A percentile compares a stretch with the other conserved stretches of the same genome.
phyloP scores from a whole-genome alignment of 2,888 invertebrate genomes.

The Eupithecia vulgata region DNA sequence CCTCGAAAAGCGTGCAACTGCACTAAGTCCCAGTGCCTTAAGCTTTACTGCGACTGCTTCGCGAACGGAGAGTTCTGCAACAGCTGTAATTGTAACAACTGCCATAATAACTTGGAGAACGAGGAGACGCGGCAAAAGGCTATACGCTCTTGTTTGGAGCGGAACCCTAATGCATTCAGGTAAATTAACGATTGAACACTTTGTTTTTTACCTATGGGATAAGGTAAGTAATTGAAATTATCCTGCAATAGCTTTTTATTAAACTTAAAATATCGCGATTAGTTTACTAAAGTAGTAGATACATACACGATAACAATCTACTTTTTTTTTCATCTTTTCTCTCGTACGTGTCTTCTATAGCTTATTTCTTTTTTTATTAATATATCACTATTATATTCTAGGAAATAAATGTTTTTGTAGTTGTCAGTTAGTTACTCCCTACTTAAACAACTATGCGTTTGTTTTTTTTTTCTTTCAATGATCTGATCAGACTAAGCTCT shows the following conservation, averaged over 20 bases:
- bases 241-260: background rate
- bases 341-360: too few species aligned
- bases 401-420: too few species aligned
- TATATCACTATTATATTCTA: too few species aligned
- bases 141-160: conserved; percentile 96
- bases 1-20: conserved; percentile 99
- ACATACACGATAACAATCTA: background rate
- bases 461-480: background rate
- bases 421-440: too few species aligned
- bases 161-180: conserved; percentile 98
- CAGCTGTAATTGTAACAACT: conserved; percentile 98
- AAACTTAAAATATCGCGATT: too few species aligned
- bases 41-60: conserved; percentile 99
- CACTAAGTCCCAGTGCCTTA: conserved; percentile 98
- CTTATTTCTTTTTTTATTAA: too few species aligned
- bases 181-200: conserved; percentile 44
- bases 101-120: conserved; percentile 97
- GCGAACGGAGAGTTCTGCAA: conserved; percentile 99
- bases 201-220: background rate
- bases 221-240: background rate
- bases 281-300: too few species aligned
- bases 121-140: conserved; percentile 97
- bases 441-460: background rate
- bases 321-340: background rate
- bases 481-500: background rate